These are phyloP conservation scores for Orchesellides sinensis DNA, from an alignment of 2,888 invertebrate genomes.

Conservation along the genomic window DNA sequence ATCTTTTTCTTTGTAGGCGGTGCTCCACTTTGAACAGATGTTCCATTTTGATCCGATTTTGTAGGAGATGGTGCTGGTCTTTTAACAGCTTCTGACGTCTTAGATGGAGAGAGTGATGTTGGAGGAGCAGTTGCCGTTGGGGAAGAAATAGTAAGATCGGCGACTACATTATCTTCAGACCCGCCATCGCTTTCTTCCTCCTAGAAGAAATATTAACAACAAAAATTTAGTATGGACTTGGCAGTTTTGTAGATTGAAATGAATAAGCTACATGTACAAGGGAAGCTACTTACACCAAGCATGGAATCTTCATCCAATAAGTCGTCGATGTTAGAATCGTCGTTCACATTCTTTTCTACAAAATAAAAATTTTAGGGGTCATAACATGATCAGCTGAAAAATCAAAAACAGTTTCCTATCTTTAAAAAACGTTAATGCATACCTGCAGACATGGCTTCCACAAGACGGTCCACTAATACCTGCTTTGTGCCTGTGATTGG, in stretches of 20 bases:
- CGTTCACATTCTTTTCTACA: slow-evolving; percentile 49
- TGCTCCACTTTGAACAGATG: slow-evolving; percentile 21
- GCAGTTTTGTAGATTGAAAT: neutral
- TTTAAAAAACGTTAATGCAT: neutral
- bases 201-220: slow-evolving; percentile 16
- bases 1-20: slow-evolving; percentile 64
- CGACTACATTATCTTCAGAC: slow-evolving; percentile 27
- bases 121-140: slow-evolving; percentile 48
- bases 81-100: slow-evolving; percentile 47
- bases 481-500: slow-evolving; percentile 56
- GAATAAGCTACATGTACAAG: neutral
- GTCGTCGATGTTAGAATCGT: slow-evolving; percentile 65
- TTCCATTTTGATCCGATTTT: slow-evolving; percentile 61
- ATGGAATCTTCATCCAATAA: slow-evolving; percentile 68
- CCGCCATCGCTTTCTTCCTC: slow-evolving; percentile 61
- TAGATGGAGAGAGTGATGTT: slow-evolving; percentile 37
- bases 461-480: slow-evolving; percentile 55
- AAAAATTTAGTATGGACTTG: neutral
- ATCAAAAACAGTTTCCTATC: neutral
- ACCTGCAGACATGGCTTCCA: slow-evolving; percentile 66
- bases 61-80: slow-evolving; percentile 18
- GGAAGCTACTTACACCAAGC: slow-evolving; percentile 48
- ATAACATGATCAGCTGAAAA: neutral
- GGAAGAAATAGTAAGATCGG: slow-evolving; percentile 42
- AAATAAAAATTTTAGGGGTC: no score